Evolutionary conservation across 2,113 vertebrate species (phyloP).

Genomic region (Circaetus cinerascens): DNA sequence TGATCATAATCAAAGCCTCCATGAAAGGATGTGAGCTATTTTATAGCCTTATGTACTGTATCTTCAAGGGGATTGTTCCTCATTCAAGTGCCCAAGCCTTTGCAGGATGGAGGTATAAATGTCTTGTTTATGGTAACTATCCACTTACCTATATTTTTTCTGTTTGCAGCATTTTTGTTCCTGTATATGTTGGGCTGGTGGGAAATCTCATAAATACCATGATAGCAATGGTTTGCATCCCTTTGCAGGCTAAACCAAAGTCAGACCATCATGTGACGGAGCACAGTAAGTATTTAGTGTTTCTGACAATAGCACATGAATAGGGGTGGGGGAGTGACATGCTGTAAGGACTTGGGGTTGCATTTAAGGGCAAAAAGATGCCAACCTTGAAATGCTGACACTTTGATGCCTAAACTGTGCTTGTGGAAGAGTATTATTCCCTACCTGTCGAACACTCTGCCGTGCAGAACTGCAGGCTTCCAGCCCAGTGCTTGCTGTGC

Average conservation of each 20-base stretch:
- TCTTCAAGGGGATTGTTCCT: background rate
- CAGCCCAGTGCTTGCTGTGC: background rate
- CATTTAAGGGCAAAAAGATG: background rate
- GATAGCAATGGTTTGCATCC: constrained; percentile 82
- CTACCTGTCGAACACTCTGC: background rate
- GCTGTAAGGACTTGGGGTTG: background rate
- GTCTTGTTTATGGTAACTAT: background rate
- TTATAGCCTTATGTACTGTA: background rate
- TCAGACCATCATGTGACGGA: background rate
- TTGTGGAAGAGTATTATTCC: background rate
- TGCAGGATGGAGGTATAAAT: background rate
- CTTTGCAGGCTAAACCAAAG: constrained; percentile 76
- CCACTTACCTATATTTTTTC: background rate
- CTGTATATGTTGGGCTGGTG: constrained; percentile 70
- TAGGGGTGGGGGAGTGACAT: background rate
- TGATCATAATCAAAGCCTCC: background rate
- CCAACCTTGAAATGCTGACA: background rate
- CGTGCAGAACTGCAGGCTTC: background rate
- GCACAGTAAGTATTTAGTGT: constrained; percentile 66
- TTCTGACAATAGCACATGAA: background rate
- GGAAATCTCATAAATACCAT: constrained; percentile 76
- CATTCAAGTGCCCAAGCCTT: background rate
- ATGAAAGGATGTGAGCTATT: background rate
- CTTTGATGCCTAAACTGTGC: background rate
- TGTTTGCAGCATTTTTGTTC: constrained; percentile 74